Conservation (phyloP, 2,888 invertebrate species). For the Artemia sinica region DNA sequence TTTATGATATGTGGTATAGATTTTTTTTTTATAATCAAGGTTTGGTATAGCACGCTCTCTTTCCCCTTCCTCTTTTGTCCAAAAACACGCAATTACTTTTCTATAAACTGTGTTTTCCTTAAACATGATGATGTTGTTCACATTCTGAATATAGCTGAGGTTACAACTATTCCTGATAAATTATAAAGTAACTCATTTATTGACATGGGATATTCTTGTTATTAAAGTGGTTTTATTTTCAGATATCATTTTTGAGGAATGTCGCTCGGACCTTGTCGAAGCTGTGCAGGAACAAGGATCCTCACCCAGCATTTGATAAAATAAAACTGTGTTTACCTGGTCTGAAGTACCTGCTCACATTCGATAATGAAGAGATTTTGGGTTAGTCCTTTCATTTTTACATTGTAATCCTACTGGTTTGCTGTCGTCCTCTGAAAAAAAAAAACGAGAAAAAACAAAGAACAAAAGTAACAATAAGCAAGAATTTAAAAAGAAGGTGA, state of each 20-base stretch:
- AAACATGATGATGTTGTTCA: conserved; percentile 15
- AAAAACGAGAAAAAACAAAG: no score
- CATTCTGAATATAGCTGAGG: neutral
- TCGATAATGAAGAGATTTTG: conserved; percentile 55
- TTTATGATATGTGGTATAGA: no score
- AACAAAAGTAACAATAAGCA: no score
- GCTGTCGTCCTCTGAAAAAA: no score
- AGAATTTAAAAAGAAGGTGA: no score
- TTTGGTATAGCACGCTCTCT: no score
- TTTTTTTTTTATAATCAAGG: no score
- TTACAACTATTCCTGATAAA: conserved; percentile 15
- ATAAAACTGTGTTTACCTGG: conserved; percentile 56
- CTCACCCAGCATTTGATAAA: conserved; percentile 59
- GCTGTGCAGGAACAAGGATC: conserved; percentile 83
- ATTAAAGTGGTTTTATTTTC: conserved; percentile 16
- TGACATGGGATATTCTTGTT: no score
- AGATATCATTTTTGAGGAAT: conserved; percentile 50
- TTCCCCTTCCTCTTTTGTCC: no score
- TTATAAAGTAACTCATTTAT: neutral
- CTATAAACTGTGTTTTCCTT: neutral
- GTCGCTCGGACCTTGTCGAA: conserved; percentile 87
- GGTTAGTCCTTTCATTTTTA: conserved; percentile 34
- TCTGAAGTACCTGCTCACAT: conserved; percentile 51
- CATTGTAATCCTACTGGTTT: no score
- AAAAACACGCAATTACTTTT: no score